These are phyloP conservation scores for Acropternis orthonyx DNA, from an alignment of 2,797 vertebrate species.

Conservation along the genomic window DNA sequence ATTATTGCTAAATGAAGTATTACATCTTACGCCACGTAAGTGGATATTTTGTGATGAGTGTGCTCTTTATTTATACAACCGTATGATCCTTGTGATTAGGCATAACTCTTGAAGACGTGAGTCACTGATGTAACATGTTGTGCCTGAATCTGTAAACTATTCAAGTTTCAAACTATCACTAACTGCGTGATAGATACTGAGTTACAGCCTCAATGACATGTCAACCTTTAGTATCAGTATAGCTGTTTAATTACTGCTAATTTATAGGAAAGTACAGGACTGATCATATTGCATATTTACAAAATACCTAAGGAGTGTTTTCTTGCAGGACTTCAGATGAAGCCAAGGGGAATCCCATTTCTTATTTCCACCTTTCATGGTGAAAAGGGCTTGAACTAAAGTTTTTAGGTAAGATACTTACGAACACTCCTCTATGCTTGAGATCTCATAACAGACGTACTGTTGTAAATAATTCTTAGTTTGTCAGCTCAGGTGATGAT, in stretches of 20 bases:
- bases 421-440: background rate
- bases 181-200: background rate
- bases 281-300: background rate
- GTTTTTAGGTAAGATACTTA: background rate
- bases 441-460: background rate
- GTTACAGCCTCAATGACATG: background rate
- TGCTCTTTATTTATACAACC: background rate
- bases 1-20: background rate
- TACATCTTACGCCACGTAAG: background rate
- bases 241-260: background rate
- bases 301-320: background rate
- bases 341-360: background rate
- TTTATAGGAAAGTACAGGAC: background rate
- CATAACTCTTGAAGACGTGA: background rate
- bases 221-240: background rate
- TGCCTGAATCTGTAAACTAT: background rate
- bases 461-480: background rate
- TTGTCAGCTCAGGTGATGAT: background rate
- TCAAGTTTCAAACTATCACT: too few relatives aligned
- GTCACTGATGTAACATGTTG: background rate
- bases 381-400: background rate
- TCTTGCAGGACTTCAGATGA: background rate
- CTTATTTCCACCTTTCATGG: background rate
- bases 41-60: background rate
- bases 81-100: background rate